A percentile compares a stretch with the other conserved stretches of the same genome.
Evolutionary conservation across 2,113 vertebrate species (phyloP).

Genomic region (Willisornis vidua): DNA sequence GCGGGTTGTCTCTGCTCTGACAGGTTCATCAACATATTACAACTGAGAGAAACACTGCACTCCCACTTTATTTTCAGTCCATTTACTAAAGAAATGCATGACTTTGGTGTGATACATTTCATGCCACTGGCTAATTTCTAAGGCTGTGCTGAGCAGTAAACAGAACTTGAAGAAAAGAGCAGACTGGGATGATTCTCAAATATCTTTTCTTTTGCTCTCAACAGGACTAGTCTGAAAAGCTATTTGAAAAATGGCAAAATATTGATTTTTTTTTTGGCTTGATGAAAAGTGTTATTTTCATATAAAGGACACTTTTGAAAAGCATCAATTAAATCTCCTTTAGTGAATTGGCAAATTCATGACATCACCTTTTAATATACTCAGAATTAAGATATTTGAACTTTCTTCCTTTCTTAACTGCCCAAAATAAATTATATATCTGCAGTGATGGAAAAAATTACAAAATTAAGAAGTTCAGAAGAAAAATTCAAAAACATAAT

Average conservation of each 20-base stretch:
- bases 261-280: background rate
- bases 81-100: background rate
- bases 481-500: background rate
- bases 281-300: background rate
- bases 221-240: background rate
- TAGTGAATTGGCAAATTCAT: fast-evolving
- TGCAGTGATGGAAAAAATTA: background rate
- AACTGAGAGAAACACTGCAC: background rate
- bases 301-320: background rate
- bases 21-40: slow-evolving; percentile 11
- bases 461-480: background rate
- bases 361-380: background rate
- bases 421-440: background rate
- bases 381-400: background rate
- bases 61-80: background rate
- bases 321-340: background rate
- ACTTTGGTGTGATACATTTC: background rate
- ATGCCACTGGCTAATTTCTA: background rate
- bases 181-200: background rate
- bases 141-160: background rate
- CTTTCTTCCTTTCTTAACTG: background rate
- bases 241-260: background rate
- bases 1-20: background rate
- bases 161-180: background rate
- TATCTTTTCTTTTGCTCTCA: background rate